Conservation (phyloP, 2,797 vertebrate genomes). For the Anabacerthia variegaticeps region DNA sequence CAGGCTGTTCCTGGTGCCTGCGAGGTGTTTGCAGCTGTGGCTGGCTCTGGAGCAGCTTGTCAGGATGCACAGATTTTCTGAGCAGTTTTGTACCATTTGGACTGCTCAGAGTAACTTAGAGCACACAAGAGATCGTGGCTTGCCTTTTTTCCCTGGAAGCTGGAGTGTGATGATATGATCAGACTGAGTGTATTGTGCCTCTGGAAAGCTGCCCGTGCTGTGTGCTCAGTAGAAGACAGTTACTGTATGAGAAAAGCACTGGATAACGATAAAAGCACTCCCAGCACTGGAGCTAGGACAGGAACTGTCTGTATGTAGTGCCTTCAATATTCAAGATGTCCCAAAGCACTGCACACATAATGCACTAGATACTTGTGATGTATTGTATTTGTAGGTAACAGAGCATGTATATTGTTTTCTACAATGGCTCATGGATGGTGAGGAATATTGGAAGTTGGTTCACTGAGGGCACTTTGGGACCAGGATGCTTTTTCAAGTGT, state of each 20-base stretch:
- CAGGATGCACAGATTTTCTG: not conserved
- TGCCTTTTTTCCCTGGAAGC: conserved; percentile 8
- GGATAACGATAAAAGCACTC: not conserved
- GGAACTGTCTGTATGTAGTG: conserved; percentile 34
- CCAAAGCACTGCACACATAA: not conserved
- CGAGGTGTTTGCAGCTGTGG: not conserved
- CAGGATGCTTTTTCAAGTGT: not conserved
- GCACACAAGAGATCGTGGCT: not conserved
- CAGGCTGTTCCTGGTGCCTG: not conserved
- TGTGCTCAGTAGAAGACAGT: not conserved
- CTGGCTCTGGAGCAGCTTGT: not conserved
- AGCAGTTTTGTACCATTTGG: not conserved
- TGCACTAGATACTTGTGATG: not conserved
- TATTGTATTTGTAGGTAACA: not conserved
- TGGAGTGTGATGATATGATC: not conserved
- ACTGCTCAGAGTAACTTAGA: not conserved
- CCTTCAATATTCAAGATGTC: conserved; percentile 30
- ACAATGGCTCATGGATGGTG: not conserved
- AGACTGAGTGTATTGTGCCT: conserved; percentile 6
- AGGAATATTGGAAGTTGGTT: not conserved
- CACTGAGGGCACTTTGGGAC: not conserved
- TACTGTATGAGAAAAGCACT: conserved; percentile 5
- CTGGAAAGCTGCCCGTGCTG: not conserved
- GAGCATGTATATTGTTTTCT: not conserved
- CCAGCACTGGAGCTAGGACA: not conserved